Percentiles rank a stretch among this genome's conserved stretches.
phyloP scores from a whole-genome alignment of 2,888 invertebrate genomes.

The Siphonodentalium dalli region DNA sequence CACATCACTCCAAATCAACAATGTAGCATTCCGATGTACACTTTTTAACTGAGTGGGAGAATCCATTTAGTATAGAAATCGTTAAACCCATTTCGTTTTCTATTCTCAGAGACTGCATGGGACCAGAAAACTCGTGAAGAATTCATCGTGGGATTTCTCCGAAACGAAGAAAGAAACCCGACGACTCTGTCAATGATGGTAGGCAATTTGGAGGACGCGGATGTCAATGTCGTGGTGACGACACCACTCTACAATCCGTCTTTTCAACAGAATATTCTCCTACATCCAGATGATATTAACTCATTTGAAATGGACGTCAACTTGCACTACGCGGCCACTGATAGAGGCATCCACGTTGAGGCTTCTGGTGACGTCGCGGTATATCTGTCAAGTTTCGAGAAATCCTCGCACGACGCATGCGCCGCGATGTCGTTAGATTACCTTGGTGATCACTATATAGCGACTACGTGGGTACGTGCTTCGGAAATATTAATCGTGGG shows the following conservation, averaged over 20 bases:
- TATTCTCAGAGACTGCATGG: too few relatives aligned
- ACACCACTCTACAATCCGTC: constrained; percentile 24
- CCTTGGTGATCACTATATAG: constrained; percentile 37
- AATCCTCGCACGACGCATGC: constrained; percentile 40
- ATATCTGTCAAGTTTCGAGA: constrained; percentile 38
- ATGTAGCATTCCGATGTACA: too few relatives aligned
- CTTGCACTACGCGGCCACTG: constrained; percentile 15
- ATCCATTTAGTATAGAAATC: too few relatives aligned
- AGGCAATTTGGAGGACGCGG: too few relatives aligned
- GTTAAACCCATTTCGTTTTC: too few relatives aligned
- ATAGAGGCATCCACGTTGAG: constrained; percentile 28
- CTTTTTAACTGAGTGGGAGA: too few relatives aligned
- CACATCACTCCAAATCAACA: too few relatives aligned
- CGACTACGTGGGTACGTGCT: constrained; percentile 24
- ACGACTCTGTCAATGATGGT: too few relatives aligned
- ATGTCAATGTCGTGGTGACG: constrained; percentile 36
- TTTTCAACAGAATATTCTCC: constrained; percentile 17
- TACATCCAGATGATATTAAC: constrained; percentile 27
- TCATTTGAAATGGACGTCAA: constrained; percentile 20
- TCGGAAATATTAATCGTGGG: constrained; percentile 28
- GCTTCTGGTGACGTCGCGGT: constrained; percentile 36
- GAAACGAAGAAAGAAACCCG: too few relatives aligned
- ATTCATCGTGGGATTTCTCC: too few relatives aligned
- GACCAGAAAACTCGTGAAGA: too few relatives aligned
- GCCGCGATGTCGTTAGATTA: constrained; percentile 37